Evolutionary conservation across 1,140 invertebrate genomes (phyloP).

Genomic region (Nephotettix cincticeps): DNA sequence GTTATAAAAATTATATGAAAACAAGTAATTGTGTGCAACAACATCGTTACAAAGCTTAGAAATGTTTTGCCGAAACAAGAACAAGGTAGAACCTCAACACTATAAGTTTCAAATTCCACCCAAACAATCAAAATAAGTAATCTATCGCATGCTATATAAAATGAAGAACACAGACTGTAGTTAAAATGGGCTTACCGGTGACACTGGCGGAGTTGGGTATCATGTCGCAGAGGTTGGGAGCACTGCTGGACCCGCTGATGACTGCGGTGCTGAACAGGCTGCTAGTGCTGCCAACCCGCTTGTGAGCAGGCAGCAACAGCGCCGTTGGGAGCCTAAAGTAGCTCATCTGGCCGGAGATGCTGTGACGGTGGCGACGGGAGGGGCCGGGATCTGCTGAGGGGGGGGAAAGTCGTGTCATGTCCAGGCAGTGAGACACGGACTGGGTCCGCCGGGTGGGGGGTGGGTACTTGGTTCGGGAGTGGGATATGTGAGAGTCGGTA

Average conservation of each 20-base stretch:
- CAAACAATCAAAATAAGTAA: too few species aligned
- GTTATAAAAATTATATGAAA: too few species aligned
- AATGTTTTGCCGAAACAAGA: too few species aligned
- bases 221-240: conserved; percentile 86
- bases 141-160: too few species aligned
- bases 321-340: conserved; percentile 83
- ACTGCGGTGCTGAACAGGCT: conserved; percentile 91
- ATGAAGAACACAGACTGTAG: too few species aligned
- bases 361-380: conserved; percentile 76
- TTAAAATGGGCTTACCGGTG: conserved; percentile 68
- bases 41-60: too few species aligned
- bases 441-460: conserved; percentile 15
- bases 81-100: too few species aligned
- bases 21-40: too few species aligned
- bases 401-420: conserved; percentile 29
- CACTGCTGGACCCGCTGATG: conserved; percentile 88
- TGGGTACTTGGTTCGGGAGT: conserved; percentile 7
- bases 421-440: conserved; percentile 29
- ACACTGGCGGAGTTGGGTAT: conserved; percentile 67
- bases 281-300: conserved; percentile 61
- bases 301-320: conserved; percentile 38
- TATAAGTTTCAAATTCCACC: too few species aligned
- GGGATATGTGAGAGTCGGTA: background rate
- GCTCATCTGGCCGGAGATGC: conserved; percentile 89
- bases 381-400: conserved; percentile 26